Evolutionary conservation across 1,140 invertebrate genomes (phyloP), one percentile per base, ranked within the genome.

Genomic region (Leptonema lineaticorne): DNA sequence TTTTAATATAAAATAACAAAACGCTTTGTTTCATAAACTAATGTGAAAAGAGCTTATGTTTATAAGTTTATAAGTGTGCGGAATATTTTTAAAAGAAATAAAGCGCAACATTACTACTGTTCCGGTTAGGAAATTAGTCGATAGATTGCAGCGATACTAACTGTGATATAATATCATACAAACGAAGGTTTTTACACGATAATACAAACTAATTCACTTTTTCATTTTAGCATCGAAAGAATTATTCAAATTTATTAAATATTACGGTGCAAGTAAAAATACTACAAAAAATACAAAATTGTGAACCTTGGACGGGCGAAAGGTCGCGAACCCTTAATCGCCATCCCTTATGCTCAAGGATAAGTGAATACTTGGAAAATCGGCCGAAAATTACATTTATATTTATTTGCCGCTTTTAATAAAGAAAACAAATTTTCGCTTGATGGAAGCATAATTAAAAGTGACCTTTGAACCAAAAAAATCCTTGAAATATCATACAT

Each of bases 371-470:
- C 46, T 20, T 48, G 46, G 8, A 22, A 3, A 20, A 20, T 53
- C 20, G 1, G 9, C 3, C 9, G 24, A 24, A 53, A 53, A 53
- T 53, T 2, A 14, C 22, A 41, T 48, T 11, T 53, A 24, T 20
- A 18, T 24, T 11, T 50, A 26, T 53, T 53, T 53, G 1, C 27
- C 4, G 37, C 16, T 26, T 53, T 26, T 26, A 53, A 53, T 24
- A 53, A 53, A 26, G 50, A 20, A 48, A 48, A n/a, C 22, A 48
- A 48, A 20, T 20, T 48, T n/a, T 18, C 14, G 18, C n/a, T 53
- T 53, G 50, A 53, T 53, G 50, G 50, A 24, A 11, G 50, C 50
- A 26, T 53, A 53, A 53, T 53, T 53, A 53, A 26, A 26, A 26
- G 8, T 26, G 50, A 24, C 50, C 50, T 53, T 53, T 22, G 24